A percentile compares a stretch with the other conserved stretches of the same genome.
Conservation (phyloP, 1,140 invertebrate species). For the Ruditapes philippinarum region DNA sequence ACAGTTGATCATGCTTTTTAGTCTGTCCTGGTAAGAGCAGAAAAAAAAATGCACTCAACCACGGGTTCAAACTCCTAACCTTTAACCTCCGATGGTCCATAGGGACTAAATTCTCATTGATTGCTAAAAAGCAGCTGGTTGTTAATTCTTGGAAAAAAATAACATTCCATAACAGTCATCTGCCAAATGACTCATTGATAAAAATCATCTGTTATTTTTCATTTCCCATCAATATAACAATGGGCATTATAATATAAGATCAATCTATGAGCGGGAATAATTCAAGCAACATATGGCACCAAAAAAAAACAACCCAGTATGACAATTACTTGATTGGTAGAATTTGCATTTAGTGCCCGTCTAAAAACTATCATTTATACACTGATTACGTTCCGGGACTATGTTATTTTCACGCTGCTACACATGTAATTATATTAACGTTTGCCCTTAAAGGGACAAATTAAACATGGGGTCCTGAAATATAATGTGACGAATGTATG, state of each 20-base stretch:
- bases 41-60: too few relatives aligned
- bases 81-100: too few relatives aligned
- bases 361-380: constrained; percentile 20
- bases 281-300: background rate
- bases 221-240: background rate
- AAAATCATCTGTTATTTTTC: background rate
- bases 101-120: too few relatives aligned
- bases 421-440: constrained; percentile 21
- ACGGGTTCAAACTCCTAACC: too few relatives aligned
- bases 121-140: too few relatives aligned
- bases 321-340: constrained; percentile 13
- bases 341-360: background rate
- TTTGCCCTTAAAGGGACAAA: background rate
- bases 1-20: too few relatives aligned
- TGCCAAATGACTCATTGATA: background rate
- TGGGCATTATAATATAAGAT: background rate
- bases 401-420: background rate
- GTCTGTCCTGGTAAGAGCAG: too few relatives aligned
- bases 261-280: background rate
- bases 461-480: too few relatives aligned
- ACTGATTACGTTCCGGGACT: background rate
- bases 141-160: too few relatives aligned
- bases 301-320: background rate
- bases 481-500: too few relatives aligned
- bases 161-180: background rate